Evolutionary conservation across 2,888 invertebrate genomes (phyloP).

Genomic region (Diaphora mendica): DNA sequence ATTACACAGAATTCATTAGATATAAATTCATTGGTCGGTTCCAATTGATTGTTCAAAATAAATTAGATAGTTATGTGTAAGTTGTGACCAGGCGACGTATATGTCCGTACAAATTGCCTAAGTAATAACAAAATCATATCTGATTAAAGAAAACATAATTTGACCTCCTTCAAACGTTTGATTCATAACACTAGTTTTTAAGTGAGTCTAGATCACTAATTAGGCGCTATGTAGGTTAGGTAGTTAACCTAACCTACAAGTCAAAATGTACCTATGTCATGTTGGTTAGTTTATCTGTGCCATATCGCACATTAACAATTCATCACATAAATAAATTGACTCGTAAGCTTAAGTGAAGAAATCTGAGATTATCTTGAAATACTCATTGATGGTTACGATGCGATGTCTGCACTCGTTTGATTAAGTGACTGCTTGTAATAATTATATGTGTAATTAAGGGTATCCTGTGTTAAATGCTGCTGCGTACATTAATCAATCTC

Average conservation of each 20-base stretch:
- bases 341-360: slow-evolving; percentile 28
- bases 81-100: too few relatives aligned
- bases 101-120: background rate
- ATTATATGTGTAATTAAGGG: slow-evolving; percentile 16
- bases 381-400: slow-evolving; percentile 2
- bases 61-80: background rate
- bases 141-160: slow-evolving; percentile 35
- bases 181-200: slow-evolving; percentile 41
- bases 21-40: background rate
- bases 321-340: slow-evolving; percentile 36
- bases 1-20: background rate
- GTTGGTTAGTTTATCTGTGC: slow-evolving; percentile 43
- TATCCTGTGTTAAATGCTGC: slow-evolving; percentile 16
- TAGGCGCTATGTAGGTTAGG: slow-evolving; percentile 36
- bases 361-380: slow-evolving; percentile 23
- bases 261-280: slow-evolving; percentile 45
- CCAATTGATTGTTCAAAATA: background rate
- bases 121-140: slow-evolving; percentile 15
- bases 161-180: slow-evolving; percentile 34
- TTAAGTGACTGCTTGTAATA: slow-evolving; percentile 7
- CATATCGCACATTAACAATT: slow-evolving; percentile 44
- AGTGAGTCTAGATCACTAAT: slow-evolving; percentile 36
- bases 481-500: slow-evolving; percentile 8
- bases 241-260: slow-evolving; percentile 13
- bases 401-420: slow-evolving; percentile 5